Base-by-base conservation (phyloP, 92 coral and sea anemone genomes). In the Bergia puertoricense region DNA sequence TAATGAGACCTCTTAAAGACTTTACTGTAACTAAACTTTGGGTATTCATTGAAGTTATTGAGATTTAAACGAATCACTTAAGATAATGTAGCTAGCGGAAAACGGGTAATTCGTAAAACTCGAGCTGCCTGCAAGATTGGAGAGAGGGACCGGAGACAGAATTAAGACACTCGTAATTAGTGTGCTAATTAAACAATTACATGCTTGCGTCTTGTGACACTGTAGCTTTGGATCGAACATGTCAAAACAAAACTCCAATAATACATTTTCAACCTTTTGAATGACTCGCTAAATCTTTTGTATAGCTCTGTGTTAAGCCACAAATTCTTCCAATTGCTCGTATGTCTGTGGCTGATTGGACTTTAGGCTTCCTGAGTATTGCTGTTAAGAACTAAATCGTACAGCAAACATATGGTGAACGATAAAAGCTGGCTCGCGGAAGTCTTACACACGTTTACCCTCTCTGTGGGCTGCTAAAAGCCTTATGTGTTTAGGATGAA, bases 141-240 rank as follows among this genome's bases (percentile, higher is more conserved):
- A 62, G 65, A 50, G 76, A 81, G 57, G 54, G 50, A 74, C 92
- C 94, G 98, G 89, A 89, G 98, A 89, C 92, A 90, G 80, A 86
- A 80, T 86, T 56, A 89, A 86, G 93, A 85, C 91, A 78, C 80
- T 81, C 59, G 85, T 90, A 91, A 92, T 93, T 91, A 90, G 65
- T 82, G 81, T 65, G 92, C 56, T 88, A 86, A 93, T 95, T 93
- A 95, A 92, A 92, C 90, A 90, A 92, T 93, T 90, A 93, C 89
- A 85, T 85, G 85, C 89, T 90, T 86, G 87, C 91, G 85, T 95
- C 87, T 92, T 92, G 89, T 74, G 77, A 67, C 89, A 38, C 77
- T 38, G 82, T 75, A 50, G 69, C 94, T 88, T 95, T 88, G 91
- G 86, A 81, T 79, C 91, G 88, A 75, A 38, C 18, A 36, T 91